Percentiles rank a stretch among this genome's conserved stretches.
Conservation (phyloP, 1,140 invertebrate species). For the Rhyzopertha dominica region DNA sequence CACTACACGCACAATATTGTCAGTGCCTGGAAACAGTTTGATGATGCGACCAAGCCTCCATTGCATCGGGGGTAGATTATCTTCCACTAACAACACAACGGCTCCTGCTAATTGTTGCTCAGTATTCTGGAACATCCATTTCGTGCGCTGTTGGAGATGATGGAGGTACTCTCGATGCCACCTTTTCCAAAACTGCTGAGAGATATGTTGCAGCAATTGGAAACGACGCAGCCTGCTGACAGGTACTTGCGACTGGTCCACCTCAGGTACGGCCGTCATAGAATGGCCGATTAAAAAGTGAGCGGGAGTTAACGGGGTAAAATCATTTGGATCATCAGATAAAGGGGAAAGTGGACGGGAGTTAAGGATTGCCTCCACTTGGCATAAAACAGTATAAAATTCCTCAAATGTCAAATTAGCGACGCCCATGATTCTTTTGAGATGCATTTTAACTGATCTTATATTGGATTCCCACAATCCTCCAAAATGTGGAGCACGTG, state of each 20-base stretch:
- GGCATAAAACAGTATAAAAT: slow-evolving; percentile 8
- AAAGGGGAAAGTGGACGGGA: slow-evolving; percentile 1
- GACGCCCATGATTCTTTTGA: slow-evolving; percentile 22
- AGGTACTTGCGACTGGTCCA: background rate
- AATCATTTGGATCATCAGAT: background rate
- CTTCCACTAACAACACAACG: slow-evolving; percentile 29
- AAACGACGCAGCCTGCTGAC: slow-evolving; percentile 18
- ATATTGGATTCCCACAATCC: slow-evolving; percentile 11
- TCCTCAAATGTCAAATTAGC: slow-evolving; percentile 10
- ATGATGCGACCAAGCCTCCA: slow-evolving; percentile 31
- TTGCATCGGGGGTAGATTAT: slow-evolving; percentile 22
- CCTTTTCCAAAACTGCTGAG: slow-evolving; percentile 26
- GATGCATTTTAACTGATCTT: slow-evolving; percentile 16
- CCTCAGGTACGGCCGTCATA: slow-evolving; percentile 11
- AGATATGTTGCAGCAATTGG: slow-evolving; percentile 23
- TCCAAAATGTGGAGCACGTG: slow-evolving; percentile 35
- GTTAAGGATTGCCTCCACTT: slow-evolving; percentile 8
- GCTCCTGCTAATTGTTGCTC: slow-evolving; percentile 11
- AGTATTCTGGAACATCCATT: slow-evolving; percentile 21
- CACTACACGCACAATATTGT: slow-evolving; percentile 24
- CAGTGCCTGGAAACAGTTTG: slow-evolving; percentile 25
- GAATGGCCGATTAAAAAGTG: slow-evolving; percentile 16
- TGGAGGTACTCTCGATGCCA: slow-evolving; percentile 29
- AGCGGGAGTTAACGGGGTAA: slow-evolving; percentile 7
- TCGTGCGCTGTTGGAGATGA: slow-evolving; percentile 26